Evolutionary conservation across 2,888 invertebrate species (phyloP), one percentile per base, ranked within the genome.

Genomic region (Eremobia ochroleuca): DNA sequence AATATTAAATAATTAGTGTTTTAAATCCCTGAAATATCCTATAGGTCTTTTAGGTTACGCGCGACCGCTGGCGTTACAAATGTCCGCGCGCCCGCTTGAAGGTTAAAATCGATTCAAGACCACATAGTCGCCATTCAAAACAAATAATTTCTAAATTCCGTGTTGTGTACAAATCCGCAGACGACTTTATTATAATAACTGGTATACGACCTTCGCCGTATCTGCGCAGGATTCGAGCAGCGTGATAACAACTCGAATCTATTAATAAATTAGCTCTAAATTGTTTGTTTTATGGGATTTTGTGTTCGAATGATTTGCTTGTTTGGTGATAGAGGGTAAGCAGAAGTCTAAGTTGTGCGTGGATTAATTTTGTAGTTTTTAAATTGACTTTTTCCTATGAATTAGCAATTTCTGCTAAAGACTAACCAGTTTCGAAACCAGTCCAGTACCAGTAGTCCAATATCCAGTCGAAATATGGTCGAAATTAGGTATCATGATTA

Each of bases 161-260:
- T 58, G 46, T 64, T 34, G 59, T 77, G 11, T 11, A 78, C 62
- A 81, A 65, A 87, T 85, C 67, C 49, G 25, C 67, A 61, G 74
- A 70, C 69, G 40, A 76, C 58, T 77, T 52, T 76, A 85, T 79
- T 82, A 82, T 82, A 81, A 83, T 85, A 88, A 89, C 79, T 88
- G 73, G 85, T 84, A 67, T 58, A 71, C 68, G 89, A 78, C 89
- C 89, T 89, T 89, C 67, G 61, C 71, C 73, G 78, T 83, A 78
- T 89, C 85, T 86, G 81, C 83, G 85, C 85, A 87, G 87, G 87
- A 87, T 76, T 84, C 78, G 75, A 77, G 58, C 86, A 46, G 52
- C 62, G 69, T 81, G 87, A 87, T 87, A 87, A 87, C 88, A 79
- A 73, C 64, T 66, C 66, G 80, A 84, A 81, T 86, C 77, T 88